Evolutionary conservation across 2,797 vertebrate species (phyloP).

Genomic region (Margarornis squamiger): DNA sequence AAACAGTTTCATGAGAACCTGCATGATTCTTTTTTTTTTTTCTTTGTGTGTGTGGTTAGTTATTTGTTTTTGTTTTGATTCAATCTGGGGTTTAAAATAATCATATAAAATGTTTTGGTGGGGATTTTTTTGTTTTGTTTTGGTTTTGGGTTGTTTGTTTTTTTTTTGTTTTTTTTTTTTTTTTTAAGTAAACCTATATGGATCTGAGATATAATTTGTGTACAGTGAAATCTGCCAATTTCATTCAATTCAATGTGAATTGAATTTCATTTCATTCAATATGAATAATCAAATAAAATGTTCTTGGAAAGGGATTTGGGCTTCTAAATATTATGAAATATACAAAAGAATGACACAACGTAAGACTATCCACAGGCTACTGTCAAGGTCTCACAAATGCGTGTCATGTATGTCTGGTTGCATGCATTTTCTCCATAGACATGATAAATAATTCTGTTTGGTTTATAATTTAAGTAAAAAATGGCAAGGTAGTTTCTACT

Average conservation of each 20-base stretch:
- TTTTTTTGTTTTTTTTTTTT: neutral
- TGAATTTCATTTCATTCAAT: neutral
- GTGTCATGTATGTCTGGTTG: neutral
- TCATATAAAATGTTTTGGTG: neutral
- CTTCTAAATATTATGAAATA: neutral
- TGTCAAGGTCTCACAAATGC: neutral
- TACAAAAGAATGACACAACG: neutral
- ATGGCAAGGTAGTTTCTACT: neutral
- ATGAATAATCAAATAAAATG: neutral
- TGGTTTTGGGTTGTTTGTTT: rapidly evolving
- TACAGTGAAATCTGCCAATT: neutral
- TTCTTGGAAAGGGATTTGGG: neutral
- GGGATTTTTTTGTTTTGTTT: too few relatives aligned
- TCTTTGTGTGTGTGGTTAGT: neutral
- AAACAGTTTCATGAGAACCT: neutral
- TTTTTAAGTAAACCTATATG: neutral
- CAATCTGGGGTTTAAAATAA: neutral
- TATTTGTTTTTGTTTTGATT: neutral
- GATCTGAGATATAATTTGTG: neutral
- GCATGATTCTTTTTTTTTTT: neutral
- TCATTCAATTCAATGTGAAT: too few relatives aligned
- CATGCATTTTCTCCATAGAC: neutral
- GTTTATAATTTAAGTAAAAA: neutral
- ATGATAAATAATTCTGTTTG: neutral
- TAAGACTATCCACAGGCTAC: neutral